A percentile compares a stretch with the other conserved stretches of the same genome.
These are phyloP conservation scores for Crenichthys baileyi DNA, from an alignment of 2,797 vertebrate genomes.

Conservation along the genomic window DNA sequence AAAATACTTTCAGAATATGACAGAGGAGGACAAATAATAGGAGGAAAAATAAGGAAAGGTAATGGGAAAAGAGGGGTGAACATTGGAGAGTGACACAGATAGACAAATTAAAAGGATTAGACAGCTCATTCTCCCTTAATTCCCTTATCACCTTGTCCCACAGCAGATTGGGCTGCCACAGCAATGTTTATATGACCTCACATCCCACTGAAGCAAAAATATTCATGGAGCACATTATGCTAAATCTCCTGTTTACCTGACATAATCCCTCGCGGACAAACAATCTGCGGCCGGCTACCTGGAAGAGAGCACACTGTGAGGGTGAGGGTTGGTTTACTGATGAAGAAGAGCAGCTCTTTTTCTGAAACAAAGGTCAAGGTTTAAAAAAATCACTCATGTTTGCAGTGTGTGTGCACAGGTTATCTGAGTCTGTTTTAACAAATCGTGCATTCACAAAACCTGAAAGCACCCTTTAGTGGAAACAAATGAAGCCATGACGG, in stretches of 20 bases:
- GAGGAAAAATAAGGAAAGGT: constrained; percentile 21
- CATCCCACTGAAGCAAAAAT: constrained; percentile 68
- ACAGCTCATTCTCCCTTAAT: constrained; percentile 76
- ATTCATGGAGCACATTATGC: constrained; percentile 77
- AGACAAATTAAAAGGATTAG: constrained; percentile 85
- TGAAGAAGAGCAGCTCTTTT: constrained; percentile 5
- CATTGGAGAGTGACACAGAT: constrained; percentile 50
- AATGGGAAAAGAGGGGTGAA: constrained; percentile 28
- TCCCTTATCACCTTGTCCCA: constrained; percentile 83
- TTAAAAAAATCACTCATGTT: too few relatives aligned
- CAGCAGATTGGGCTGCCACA: constrained; percentile 74
- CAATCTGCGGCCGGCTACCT: constrained; percentile 46
- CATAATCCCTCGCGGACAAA: constrained; percentile 72
- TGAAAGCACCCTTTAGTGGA: too few relatives aligned
- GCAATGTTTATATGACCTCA: constrained; percentile 78
- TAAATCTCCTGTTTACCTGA: constrained; percentile 79
- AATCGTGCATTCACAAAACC: too few relatives aligned
- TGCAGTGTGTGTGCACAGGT: neutral
- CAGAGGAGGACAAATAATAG: constrained; percentile 20
- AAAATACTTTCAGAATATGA: constrained; percentile 1
- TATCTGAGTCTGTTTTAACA: neutral
- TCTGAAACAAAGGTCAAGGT: constrained; percentile 2
- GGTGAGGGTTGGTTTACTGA: constrained; percentile 12
- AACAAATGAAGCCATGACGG: too few relatives aligned
- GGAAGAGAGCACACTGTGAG: constrained; percentile 3